Conservation (phyloP, 2,888 invertebrate species). For the Drymonia ruficornis region DNA sequence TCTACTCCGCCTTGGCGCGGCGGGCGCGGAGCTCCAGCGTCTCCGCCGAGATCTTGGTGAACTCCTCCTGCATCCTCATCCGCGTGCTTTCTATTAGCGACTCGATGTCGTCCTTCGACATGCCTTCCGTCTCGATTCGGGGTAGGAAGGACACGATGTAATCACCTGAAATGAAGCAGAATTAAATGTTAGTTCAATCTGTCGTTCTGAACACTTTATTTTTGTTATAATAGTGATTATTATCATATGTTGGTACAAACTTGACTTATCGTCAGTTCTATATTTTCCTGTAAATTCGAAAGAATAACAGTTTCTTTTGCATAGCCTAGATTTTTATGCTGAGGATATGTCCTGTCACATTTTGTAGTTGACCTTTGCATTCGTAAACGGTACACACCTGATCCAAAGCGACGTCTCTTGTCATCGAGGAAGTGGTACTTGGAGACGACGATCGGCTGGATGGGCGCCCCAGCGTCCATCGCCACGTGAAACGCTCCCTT, state of each 20-base stretch:
- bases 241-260: too few relatives aligned
- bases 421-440: slow-evolving; percentile 90
- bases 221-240: too few relatives aligned
- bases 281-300: too few relatives aligned
- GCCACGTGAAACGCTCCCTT: slow-evolving; percentile 99
- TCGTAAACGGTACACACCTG: slow-evolving; percentile 63
- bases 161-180: slow-evolving; percentile 77
- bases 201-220: too few relatives aligned
- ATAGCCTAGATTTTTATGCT: too few relatives aligned
- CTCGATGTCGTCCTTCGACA: slow-evolving; percentile 86
- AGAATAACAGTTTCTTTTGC: too few relatives aligned
- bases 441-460: slow-evolving; percentile 95
- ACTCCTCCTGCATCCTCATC: slow-evolving; percentile 87
- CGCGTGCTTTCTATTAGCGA: slow-evolving; percentile 88
- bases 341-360: too few relatives aligned
- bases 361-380: too few relatives aligned
- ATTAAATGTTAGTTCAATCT: too few relatives aligned
- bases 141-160: slow-evolving; percentile 90
- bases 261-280: too few relatives aligned
- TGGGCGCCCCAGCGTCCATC: slow-evolving; percentile 91
- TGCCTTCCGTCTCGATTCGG: slow-evolving; percentile 87
- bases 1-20: slow-evolving; percentile 47
- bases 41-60: slow-evolving; percentile 66
- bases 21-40: slow-evolving; percentile 48
- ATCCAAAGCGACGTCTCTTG: slow-evolving; percentile 86